Percentiles rank a stretch among this genome's conserved stretches.
Evolutionary conservation across 2,888 invertebrate genomes (phyloP).

Genomic region (Eilema griseolum): DNA sequence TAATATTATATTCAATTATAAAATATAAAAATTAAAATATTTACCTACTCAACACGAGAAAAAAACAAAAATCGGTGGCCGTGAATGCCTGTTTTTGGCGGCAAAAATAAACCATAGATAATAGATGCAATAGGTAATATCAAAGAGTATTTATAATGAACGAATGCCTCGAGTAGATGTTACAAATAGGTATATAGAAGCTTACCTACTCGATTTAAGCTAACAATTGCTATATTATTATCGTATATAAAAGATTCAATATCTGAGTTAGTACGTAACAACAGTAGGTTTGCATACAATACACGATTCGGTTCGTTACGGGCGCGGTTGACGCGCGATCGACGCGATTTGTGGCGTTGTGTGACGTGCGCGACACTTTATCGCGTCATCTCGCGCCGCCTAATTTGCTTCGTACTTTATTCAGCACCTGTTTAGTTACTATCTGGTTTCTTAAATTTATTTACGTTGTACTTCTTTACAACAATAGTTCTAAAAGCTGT

Average conservation of each 20-base stretch:
- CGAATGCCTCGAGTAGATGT: too few species aligned
- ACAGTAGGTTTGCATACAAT: conserved; percentile 78
- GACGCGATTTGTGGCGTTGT: conserved; percentile 62
- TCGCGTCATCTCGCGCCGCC: conserved; percentile 62
- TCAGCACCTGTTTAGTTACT: conserved; percentile 67
- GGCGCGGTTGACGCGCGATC: conserved; percentile 71
- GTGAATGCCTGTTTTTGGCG: too few species aligned
- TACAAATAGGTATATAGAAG: too few species aligned
- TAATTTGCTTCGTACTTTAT: conserved; percentile 73
- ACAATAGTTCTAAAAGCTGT: too few species aligned
- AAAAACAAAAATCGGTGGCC: too few species aligned
- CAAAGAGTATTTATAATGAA: too few species aligned
- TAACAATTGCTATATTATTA: conserved; percentile 54
- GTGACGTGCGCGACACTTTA: conserved; percentile 57
- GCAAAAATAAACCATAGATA: too few species aligned
- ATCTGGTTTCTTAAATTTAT: conserved; percentile 21
- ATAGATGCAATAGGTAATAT: too few species aligned
- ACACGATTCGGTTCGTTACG: conserved; percentile 74
- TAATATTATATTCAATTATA: too few species aligned
- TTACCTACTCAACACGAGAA: too few species aligned
- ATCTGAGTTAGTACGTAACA: conserved; percentile 50
- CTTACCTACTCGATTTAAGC: too few species aligned
- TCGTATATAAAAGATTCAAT: conserved; percentile 54
- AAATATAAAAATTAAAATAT: too few species aligned
- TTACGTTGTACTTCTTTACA: neutral